Percentiles rank a stretch among this genome's conserved stretches.
Conservation (phyloP, 2,797 vertebrate species). For the Channa striata region DNA sequence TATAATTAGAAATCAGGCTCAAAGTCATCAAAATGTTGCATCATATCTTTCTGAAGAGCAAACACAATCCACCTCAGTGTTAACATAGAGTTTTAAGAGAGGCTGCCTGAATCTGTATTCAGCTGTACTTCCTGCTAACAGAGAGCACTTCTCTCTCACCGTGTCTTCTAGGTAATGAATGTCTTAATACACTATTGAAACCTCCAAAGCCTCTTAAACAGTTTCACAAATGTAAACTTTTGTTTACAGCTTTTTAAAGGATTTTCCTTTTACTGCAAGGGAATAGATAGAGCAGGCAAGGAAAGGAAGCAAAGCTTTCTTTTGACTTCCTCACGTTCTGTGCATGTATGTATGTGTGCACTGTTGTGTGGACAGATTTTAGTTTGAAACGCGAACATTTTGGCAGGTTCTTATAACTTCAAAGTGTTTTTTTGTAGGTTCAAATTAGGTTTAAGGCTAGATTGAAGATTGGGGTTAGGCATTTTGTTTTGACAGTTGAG, state of each 20-base stretch:
- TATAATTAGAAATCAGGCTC: slow-evolving; percentile 8
- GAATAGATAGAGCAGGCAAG: slow-evolving; percentile 22
- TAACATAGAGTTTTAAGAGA: neutral
- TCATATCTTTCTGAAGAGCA: neutral
- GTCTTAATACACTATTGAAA: neutral
- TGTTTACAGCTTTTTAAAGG: neutral
- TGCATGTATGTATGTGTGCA: neutral
- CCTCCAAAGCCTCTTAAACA: neutral
- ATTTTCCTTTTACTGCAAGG: slow-evolving; percentile 18
- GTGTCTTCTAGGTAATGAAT: slow-evolving; percentile 7
- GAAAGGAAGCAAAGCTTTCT: slow-evolving; percentile 60
- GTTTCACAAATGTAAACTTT: neutral
- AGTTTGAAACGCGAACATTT: too few species aligned
- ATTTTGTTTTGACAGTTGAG: too few species aligned
- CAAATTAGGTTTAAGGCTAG: too few species aligned
- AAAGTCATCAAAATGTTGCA: slow-evolving; percentile 11
- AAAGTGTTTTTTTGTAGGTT: too few species aligned
- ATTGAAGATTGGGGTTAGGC: too few species aligned
- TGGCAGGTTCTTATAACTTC: too few species aligned
- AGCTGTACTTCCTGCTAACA: slow-evolving; percentile 25
- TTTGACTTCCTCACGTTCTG: slow-evolving; percentile 65
- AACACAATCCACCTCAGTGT: neutral
- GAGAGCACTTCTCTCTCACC: neutral
- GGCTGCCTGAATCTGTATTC: neutral
- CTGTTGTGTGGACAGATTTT: too few species aligned